phyloP scores from a whole-genome alignment of 2,113 vertebrate genomes.

The Phoxinus phoxinus region DNA sequence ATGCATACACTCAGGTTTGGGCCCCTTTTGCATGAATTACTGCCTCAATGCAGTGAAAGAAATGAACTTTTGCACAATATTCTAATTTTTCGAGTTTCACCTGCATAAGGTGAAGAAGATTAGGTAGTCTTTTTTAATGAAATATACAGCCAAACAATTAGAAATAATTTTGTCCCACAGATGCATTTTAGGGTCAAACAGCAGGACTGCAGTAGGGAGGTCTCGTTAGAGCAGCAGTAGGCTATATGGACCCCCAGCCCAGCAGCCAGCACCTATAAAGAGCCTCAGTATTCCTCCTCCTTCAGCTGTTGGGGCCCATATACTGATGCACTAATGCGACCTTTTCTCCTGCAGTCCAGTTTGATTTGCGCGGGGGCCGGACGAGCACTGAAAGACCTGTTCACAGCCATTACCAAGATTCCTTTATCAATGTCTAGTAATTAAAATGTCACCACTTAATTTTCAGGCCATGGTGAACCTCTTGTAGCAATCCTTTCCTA shows the following conservation, averaged over 20 bases:
- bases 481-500: slow-evolving; percentile 85
- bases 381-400: slow-evolving; percentile 70
- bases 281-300: slow-evolving; percentile 61
- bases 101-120: too few species aligned
- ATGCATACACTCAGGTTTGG: too few species aligned
- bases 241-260: slow-evolving; percentile 44
- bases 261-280: slow-evolving; percentile 28
- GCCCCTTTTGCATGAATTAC: too few species aligned
- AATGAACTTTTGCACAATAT: too few species aligned
- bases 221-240: slow-evolving; percentile 60
- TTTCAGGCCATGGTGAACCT: slow-evolving; percentile 80
- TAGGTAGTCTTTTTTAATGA: neutral
- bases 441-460: slow-evolving; percentile 96
- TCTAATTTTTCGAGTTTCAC: too few species aligned
- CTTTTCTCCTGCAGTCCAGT: slow-evolving; percentile 68
- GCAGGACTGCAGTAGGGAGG: slow-evolving; percentile 65
- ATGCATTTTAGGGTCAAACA: neutral
- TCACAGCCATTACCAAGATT: slow-evolving; percentile 74
- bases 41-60: too few species aligned
- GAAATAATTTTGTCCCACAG: neutral
- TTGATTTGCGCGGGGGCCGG: slow-evolving; percentile 73
- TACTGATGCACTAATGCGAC: slow-evolving; percentile 61
- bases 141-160: neutral
- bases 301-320: slow-evolving; percentile 59
- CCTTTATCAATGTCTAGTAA: slow-evolving; percentile 93